A percentile compares a stretch with the other conserved stretches of the same genome.
Conservation (phyloP, 2,888 invertebrate genomes). For the Epinotia ramella region DNA sequence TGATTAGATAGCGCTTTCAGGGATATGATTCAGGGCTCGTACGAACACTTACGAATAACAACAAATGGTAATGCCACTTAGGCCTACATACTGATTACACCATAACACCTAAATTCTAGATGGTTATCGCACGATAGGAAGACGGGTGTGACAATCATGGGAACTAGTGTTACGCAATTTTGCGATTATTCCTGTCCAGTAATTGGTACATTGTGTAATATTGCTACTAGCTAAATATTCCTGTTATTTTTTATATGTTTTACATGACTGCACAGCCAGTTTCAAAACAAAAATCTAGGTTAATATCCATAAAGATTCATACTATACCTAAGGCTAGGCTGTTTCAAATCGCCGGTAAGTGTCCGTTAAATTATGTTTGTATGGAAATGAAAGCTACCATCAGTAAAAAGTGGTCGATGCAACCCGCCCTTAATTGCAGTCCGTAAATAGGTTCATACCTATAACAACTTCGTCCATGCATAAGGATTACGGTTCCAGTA, state of each 20-base stretch:
- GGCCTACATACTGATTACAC: too few relatives aligned
- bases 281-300: background rate
- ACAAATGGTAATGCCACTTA: background rate
- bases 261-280: background rate
- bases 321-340: background rate
- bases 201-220: background rate
- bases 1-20: constrained; percentile 80
- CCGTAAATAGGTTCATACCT: background rate
- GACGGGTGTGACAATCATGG: background rate
- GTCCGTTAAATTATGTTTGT: too few relatives aligned
- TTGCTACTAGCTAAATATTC: background rate
- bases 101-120: background rate
- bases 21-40: constrained; percentile 64
- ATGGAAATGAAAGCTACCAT: too few relatives aligned
- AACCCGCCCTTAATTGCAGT: background rate
- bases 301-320: background rate
- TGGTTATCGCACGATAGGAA: background rate
- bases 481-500: background rate
- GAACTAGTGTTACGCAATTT: background rate
- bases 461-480: background rate
- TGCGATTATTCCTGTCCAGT: background rate
- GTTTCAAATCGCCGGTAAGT: too few relatives aligned
- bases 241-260: background rate
- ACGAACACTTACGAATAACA: constrained; percentile 25
- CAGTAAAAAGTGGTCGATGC: too few relatives aligned